phyloP scores from a whole-genome alignment of 2,888 invertebrate genomes.

The Agelastica alni region DNA sequence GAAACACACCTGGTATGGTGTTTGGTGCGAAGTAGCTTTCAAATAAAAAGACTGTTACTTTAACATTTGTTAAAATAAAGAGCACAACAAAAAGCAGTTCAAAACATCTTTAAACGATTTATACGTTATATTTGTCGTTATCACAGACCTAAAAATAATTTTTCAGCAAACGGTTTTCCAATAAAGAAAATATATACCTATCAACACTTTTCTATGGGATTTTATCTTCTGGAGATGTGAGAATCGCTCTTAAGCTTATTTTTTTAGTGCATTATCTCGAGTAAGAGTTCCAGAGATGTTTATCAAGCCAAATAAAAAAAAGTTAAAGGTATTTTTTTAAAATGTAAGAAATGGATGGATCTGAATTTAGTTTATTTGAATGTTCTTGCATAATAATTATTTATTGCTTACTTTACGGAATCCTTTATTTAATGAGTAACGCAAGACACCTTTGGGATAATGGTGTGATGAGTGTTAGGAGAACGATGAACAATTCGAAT shows the following conservation, averaged over 20 bases:
- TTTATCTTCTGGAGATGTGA: conserved; percentile 19
- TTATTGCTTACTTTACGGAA: too few species aligned
- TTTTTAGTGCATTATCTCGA: conserved; percentile 19
- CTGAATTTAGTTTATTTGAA: conserved; percentile 16
- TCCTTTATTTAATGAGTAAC: too few species aligned
- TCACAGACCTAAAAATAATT: conserved; percentile 13
- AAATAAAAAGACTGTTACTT: too few species aligned
- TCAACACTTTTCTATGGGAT: conserved; percentile 15
- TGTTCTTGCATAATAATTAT: conserved; percentile 12
- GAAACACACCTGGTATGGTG: too few species aligned
- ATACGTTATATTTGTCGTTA: conserved; percentile 13
- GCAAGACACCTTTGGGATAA: too few species aligned
- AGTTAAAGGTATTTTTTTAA: conserved; percentile 14
- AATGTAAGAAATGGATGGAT: conserved; percentile 16
- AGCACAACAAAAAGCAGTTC: conserved; percentile 1
- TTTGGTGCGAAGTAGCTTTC: too few species aligned
- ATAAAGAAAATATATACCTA: conserved; percentile 18
- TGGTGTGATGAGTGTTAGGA: too few species aligned
- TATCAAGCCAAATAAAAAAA: conserved; percentile 11
- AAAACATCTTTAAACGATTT: conserved; percentile 5
- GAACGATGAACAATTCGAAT: too few species aligned
- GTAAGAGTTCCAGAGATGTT: conserved; percentile 18
- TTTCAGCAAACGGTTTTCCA: conserved; percentile 20
- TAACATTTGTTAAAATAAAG: conserved; percentile 1
- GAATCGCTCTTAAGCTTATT: conserved; percentile 21